Base-by-base conservation (phyloP, 2,888 invertebrate genomes). In the Limnephilus lunatus region DNA sequence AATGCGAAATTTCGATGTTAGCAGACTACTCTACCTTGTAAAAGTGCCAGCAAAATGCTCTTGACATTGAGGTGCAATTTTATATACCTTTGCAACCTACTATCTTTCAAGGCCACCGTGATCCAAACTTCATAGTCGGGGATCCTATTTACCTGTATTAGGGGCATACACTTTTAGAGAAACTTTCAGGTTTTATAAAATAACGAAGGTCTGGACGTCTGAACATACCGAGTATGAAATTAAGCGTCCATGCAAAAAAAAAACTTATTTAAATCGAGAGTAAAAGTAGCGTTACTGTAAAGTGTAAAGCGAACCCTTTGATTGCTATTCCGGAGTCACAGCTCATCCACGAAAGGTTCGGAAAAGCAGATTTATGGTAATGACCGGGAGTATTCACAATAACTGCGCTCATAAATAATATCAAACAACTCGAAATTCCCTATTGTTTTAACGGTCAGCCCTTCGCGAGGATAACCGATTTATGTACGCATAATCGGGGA, bases 371-470 rank as follows among this genome's bases (percentile, higher is more conserved):
- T 89, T 89, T 35, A 89, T 44, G 80, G 88, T 89, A 80, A 89
- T 80, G 88, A 89, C 80, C 19, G 88, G 88, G 81, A 80, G 88
- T 80, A 89, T 89, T 81, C 88, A 89, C 81, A 31, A 89, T 89
- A 80, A 80, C 80, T 80, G 88, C 12, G n/a, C 88, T 89, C 88
- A n/a, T 80, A 35, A 89, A 80, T 80, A 89, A 89, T 81, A 89
- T 80, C 15, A 80, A 80, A 31, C 80, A 88, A 88, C 68, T 32
- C 53, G 32, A n/a, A 81, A 39, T 81, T 35, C 32, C 68, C 81
- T 80, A 87, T 89, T 89, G 88, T 89, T 89, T 89, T 35, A 81
- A 89, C 30, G 87, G 48, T 19, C 53, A 48, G 48, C 31, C 48
- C 87, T 53, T 32, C 32, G 14, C 15, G 35, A 15, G 15, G 85